Evolutionary conservation across 2,888 invertebrate genomes (phyloP).

Genomic region (Cistogaster globosa): DNA sequence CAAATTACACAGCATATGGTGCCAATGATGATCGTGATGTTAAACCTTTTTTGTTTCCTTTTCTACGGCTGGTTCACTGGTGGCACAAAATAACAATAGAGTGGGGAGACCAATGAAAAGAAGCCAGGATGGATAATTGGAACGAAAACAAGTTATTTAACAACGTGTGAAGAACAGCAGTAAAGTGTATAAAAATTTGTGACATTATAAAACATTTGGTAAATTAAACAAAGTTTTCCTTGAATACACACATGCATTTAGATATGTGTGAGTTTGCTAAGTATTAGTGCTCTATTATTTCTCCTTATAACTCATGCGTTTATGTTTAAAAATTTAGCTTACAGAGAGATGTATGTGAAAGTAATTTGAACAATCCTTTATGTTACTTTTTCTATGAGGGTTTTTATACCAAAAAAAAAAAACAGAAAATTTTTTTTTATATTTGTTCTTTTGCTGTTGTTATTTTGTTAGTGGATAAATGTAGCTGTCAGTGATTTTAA

Average conservation of each 20-base stretch:
- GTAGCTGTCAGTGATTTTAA: constrained; percentile 76
- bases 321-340: constrained; percentile 15
- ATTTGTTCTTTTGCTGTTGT: constrained; percentile 31
- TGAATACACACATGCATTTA: neutral
- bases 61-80: constrained; percentile 23
- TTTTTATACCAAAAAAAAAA: constrained; percentile 18
- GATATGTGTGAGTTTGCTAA: neutral
- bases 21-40: constrained; percentile 80
- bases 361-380: constrained; percentile 70
- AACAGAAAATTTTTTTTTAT: constrained; percentile 18
- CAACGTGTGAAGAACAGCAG: constrained; percentile 4
- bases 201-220: constrained; percentile 67
- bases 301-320: constrained; percentile 35
- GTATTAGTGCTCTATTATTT: constrained; percentile 40
- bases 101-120: neutral
- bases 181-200: constrained; percentile 62
- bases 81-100: constrained; percentile 6
- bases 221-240: constrained; percentile 43
- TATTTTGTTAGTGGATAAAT: constrained; percentile 55
- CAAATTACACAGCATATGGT: constrained; percentile 83
- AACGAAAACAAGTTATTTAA: constrained; percentile 15
- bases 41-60: constrained; percentile 51
- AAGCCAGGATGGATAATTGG: no score
- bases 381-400: constrained; percentile 42
- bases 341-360: constrained; percentile 31